Conservation (phyloP, 2,113 vertebrate species). For the Forbesichthys agassizii region DNA sequence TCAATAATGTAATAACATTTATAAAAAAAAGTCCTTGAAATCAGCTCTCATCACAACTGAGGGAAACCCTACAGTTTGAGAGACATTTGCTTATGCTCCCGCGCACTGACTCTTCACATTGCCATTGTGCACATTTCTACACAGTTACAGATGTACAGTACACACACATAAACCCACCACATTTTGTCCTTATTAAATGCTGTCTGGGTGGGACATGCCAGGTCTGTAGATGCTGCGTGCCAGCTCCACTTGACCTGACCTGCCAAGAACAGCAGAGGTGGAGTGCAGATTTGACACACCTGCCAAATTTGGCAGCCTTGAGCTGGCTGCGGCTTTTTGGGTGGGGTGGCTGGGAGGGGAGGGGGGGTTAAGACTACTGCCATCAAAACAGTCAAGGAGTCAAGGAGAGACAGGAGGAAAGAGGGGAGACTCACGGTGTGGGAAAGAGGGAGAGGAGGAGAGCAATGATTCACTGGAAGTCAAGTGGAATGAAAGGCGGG, state of each 20-base stretch:
- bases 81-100: no score
- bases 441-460: conserved; percentile 29
- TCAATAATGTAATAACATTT: no score
- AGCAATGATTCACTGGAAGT: conserved; percentile 53
- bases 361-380: conserved; percentile 47
- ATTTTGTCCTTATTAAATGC: conserved; percentile 43
- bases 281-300: conserved; percentile 66
- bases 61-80: no score
- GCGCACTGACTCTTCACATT: no score
- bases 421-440: conserved; percentile 34
- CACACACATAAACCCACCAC: conserved; percentile 8
- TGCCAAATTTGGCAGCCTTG: conserved; percentile 63
- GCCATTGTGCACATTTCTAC: no score
- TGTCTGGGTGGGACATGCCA: conserved; percentile 41
- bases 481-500: conserved; percentile 50
- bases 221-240: conserved; percentile 29
- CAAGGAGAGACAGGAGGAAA: conserved; percentile 17
- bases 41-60: no score
- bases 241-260: conserved; percentile 60
- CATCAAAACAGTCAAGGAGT: conserved; percentile 56
- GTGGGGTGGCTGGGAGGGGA: conserved; percentile 35
- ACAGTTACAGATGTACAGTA: background rate
- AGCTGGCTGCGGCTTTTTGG: conserved; percentile 49
- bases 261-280: conserved; percentile 57
- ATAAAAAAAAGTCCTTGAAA: no score